Evolutionary conservation across 92 coral and sea anemone genomes (phyloP), one percentile per base, ranked within the genome.

Genomic region (Pocillopora grandis): DNA sequence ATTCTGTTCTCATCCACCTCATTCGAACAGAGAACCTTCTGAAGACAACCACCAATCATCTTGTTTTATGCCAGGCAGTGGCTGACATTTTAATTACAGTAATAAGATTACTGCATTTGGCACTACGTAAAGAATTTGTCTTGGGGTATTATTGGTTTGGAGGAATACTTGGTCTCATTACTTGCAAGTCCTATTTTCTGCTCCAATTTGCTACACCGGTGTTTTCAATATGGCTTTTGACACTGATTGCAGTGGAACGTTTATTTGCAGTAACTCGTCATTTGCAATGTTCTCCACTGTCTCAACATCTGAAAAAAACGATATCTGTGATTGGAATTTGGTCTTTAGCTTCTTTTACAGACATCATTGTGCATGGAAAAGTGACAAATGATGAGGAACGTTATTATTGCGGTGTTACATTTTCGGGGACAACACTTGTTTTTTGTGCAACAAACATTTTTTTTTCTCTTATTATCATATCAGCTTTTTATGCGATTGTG

Each of bases 191-290:
- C 0, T 20, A 58, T 5, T 58, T 36, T 3, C 36, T 4, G 12
- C 4, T 18, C 36, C 11, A 36, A n/a, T 62, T 66, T 42, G 12
- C 20, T 62, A 27, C 60, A 11, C 60, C 59, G 33, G 11, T 10
- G 12, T 33, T 59, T 77, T 77, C 81, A 77, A 5, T 62, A 9
- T 77, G 81, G 81, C 62, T 77, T 4, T 70, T 77, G 18, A 58
- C 19, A 37, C 18, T 18, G 36, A 77, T 77, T 36, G 80, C 70
- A 18, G 69, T 37, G 36, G 80, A 77, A 9, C 80, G 69, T 35
- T 77, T 61, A 17, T 77, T 17, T 19, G 80, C 80, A 37, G 81
- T 77, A 4, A 63, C 31, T 36, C 81, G 81, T 19, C 71, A 71
- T n/a, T 77, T 48, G 16, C 71, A 33, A 42, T 35, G 10, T 13